phyloP scores from a whole-genome alignment of 2,113 vertebrate genomes.

The Chionis minor region DNA sequence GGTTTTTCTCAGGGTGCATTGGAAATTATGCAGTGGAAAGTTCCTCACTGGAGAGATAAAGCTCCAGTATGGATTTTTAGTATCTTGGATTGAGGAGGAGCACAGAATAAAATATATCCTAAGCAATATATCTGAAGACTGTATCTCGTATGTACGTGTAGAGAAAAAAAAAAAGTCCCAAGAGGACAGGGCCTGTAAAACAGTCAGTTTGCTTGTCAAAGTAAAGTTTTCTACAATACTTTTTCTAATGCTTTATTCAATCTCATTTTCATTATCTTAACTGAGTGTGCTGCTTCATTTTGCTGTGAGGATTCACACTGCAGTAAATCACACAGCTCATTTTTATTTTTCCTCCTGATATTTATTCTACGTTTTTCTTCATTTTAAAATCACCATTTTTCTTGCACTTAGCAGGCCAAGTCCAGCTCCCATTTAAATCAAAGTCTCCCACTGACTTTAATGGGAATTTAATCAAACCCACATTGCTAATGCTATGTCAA shows the following conservation, averaged over 20 bases:
- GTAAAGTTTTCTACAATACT: background rate
- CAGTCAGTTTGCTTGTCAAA: background rate
- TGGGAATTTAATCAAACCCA: background rate
- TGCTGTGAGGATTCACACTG: background rate
- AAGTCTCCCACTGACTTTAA: background rate
- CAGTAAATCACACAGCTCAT: background rate
- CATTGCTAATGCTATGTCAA: background rate
- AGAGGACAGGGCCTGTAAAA: background rate
- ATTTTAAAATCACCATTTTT: background rate
- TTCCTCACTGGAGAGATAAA: background rate
- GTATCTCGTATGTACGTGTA: accelerated
- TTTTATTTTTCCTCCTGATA: background rate
- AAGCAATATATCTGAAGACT: background rate
- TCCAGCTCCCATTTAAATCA: background rate
- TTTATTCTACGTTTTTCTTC: background rate
- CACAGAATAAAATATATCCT: background rate
- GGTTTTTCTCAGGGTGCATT: background rate
- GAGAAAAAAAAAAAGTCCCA: background rate
- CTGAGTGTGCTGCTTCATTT: background rate
- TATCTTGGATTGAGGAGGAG: background rate
- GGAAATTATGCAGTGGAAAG: background rate
- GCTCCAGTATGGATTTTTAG: background rate
- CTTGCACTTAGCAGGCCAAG: background rate
- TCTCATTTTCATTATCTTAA: background rate
- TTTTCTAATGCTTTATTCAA: background rate